phyloP scores from a whole-genome alignment of 1,140 invertebrate genomes.

The Apis dorsata region DNA sequence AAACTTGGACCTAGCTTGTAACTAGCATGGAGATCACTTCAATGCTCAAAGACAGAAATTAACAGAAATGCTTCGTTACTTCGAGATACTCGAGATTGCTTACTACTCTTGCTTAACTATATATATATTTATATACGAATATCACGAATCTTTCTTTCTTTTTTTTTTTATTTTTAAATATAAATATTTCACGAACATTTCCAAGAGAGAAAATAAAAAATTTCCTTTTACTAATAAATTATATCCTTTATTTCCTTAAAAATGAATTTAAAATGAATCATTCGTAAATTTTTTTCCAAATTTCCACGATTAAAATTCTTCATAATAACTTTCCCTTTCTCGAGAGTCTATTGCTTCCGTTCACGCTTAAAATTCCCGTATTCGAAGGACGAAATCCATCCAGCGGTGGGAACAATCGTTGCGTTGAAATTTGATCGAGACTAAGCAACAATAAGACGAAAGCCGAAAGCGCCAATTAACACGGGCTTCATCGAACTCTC shows the following conservation, averaged over 20 bases:
- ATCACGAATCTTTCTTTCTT: too few relatives aligned
- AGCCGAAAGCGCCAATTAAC: constrained; percentile 45
- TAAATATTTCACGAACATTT: too few relatives aligned
- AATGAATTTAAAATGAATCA: too few relatives aligned
- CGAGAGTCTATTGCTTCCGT: background rate
- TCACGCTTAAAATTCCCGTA: too few relatives aligned
- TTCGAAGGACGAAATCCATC: constrained; percentile 7
- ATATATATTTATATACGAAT: too few relatives aligned
- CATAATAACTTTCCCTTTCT: background rate
- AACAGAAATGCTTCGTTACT: constrained; percentile 9
- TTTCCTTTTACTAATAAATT: too few relatives aligned
- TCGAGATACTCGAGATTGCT: background rate
- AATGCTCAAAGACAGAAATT: constrained; percentile 12
- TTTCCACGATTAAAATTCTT: too few relatives aligned
- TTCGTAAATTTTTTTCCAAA: too few relatives aligned
- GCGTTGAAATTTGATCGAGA: constrained; percentile 5
- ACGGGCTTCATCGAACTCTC: constrained; percentile 32
- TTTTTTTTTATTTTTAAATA: too few relatives aligned
- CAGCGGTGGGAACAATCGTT: background rate
- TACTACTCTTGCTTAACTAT: too few relatives aligned
- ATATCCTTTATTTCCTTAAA: too few relatives aligned
- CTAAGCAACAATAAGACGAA: constrained; percentile 4
- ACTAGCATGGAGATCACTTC: background rate
- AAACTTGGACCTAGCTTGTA: background rate
- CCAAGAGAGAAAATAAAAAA: too few relatives aligned